Base-by-base conservation (phyloP, 2,113 vertebrate species). In the Agelaius phoeniceus region DNA sequence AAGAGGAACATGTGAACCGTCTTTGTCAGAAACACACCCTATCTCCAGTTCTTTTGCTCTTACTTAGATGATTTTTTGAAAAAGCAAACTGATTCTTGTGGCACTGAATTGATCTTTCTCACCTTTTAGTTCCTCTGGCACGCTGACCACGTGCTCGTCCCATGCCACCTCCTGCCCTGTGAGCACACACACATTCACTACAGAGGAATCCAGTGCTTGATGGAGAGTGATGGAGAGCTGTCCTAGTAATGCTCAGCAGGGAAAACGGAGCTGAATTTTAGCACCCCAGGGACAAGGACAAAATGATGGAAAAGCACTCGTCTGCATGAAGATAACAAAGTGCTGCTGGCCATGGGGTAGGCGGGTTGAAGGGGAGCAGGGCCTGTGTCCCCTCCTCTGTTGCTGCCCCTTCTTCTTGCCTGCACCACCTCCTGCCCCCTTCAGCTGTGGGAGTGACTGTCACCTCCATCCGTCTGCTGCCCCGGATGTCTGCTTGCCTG, bases 401-500 rank as follows among this genome's bases (percentile, higher is more conserved):
- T 41, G 41, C 87, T 11, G 48, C 73, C 73, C 68, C 77, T 67
- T 93, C 71, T 92, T 54, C 78, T 75, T 72, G 94, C 79, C 65
- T 66, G 83, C 67, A 85, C 54, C 92, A 95, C 94, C 96, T 95
- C 88, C 80, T 83, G 90, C 48, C 93, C 83, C 86, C 76, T 80
- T 96, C 94, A 90, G 67, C 94, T 41, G 86, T 0, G 5, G 90
- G 82, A 85, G 71, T 73, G 88, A 51, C 91, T 90, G 96, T 93
- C 95, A 97, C 90, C 94, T 94, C 79, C 95, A 74, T 96, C 94
- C 63, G 3, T 88, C 92, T 88, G 88, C 86, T 87, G 95, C 94
- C 90, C 88, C 0, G 5, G 43, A 52, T 78, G 76, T 86, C 95
- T 84, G 80, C 90, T 52, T 59, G 48, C 48, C 91, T 94, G 94